Evolutionary conservation across 2,113 vertebrate species (phyloP).

Genomic region (Nestor notabilis): DNA sequence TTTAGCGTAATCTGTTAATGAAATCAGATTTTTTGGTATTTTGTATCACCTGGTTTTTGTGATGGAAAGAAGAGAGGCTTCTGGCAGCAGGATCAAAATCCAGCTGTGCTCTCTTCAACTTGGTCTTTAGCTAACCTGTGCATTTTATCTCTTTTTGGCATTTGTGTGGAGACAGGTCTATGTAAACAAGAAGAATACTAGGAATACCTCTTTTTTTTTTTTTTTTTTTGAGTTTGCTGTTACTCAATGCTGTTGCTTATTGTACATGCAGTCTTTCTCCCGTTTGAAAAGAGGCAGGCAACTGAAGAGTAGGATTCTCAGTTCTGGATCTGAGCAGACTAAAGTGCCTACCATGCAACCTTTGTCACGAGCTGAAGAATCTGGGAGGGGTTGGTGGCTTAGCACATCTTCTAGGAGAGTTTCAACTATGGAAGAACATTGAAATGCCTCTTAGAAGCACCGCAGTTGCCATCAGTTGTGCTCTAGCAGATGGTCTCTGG

Average conservation of each 20-base stretch:
- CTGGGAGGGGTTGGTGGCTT: background rate
- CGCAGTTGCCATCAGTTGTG: background rate
- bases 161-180: background rate
- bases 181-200: background rate
- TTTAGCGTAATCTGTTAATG: background rate
- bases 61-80: background rate
- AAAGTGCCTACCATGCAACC: background rate
- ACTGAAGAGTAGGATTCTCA: background rate
- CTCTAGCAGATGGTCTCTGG: background rate
- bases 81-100: background rate
- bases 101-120: background rate
- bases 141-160: background rate
- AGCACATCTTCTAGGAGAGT: background rate
- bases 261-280: background rate
- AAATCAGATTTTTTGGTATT: background rate
- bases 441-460: background rate
- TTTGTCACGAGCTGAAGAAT: background rate
- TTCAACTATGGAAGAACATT: background rate
- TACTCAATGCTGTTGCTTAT: background rate
- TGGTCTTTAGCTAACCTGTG: background rate
- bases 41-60: background rate
- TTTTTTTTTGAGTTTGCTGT: background rate
- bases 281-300: background rate
- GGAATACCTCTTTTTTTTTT: background rate
- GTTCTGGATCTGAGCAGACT: background rate